Evolutionary conservation across 1,140 invertebrate genomes (phyloP), one percentile per base, ranked within the genome.

Genomic region (Caenorhabditis remanei): DNA sequence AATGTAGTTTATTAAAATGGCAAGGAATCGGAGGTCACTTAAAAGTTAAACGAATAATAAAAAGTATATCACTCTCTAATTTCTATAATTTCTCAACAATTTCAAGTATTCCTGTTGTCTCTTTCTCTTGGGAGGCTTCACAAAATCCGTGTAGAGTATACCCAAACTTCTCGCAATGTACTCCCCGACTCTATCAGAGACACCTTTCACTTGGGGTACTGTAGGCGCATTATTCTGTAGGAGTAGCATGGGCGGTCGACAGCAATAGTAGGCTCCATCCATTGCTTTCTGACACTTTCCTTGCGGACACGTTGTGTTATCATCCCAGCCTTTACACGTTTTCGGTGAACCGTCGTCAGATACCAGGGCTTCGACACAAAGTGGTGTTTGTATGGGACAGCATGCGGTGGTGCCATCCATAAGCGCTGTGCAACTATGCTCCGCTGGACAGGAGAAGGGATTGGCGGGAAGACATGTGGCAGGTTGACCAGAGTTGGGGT

Each of bases 361-460:
- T 8, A 87, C 75, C 5, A 83, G 55, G 11, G 86, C 86, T 65
- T 87, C 86, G 3, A 55, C 58, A 19, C 86, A 87, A 32, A 87
- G 24, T 2, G 71, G 56, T 9, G 41, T 58, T 58, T 56, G 71
- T n/a, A 89, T 88, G 0, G 88, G 87, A 84, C 89, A 90, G 58
- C 89, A 90, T 9, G 89, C 71, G 50, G 58, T 56, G 7, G 88
- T 85, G 5, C 88, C 89, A 82, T 90, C 89, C 21, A 89, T 55
- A n/a, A 90, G 71, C 1, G 56, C 24, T 21, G 71, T 63, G 65
- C 89, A 90, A 55, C 46, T 83, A 41, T 87, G 84, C 19, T 90
- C 89, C 16, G 67, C 58, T 40, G 89, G 89, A 85, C 89, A 90
- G 32, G 89, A 84, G 19, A 83, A 65, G 16, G 89, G 89, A 84